Evolutionary conservation across 2,797 vertebrate species (phyloP).

Genomic region (Myotis planiceps): DNA sequence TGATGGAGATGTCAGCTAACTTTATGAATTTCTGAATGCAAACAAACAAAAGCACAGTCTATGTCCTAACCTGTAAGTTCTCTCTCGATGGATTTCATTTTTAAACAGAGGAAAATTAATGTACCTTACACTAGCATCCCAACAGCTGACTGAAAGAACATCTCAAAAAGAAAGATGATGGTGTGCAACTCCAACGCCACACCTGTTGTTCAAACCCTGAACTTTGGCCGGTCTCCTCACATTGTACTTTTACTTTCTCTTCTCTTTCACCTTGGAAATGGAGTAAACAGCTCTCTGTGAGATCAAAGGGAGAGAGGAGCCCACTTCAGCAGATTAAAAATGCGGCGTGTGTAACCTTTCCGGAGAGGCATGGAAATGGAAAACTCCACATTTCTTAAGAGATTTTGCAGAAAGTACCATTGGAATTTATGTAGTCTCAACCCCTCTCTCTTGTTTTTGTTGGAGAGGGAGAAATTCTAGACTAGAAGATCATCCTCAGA

Average conservation of each 20-base stretch:
- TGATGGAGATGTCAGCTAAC: not conserved
- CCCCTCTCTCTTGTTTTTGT: not conserved
- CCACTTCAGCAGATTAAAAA: not conserved
- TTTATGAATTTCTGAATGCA: conserved; percentile 14
- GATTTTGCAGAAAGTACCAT: conserved; percentile 20
- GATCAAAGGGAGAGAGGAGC: not conserved
- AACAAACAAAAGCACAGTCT: not conserved
- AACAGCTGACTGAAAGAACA: not conserved
- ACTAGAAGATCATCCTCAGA: conserved; percentile 46
- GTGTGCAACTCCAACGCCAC: not conserved
- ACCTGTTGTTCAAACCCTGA: not conserved
- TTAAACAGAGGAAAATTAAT: not conserved
- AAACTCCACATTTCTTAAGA: conserved; percentile 43
- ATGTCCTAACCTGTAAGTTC: not conserved
- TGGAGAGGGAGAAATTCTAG: conserved; percentile 57
- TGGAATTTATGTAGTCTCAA: not conserved
- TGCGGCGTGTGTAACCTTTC: not conserved
- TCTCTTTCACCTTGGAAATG: not conserved
- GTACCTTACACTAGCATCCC: not conserved
- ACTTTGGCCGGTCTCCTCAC: not conserved
- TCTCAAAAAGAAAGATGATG: not conserved
- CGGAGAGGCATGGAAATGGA: not conserved
- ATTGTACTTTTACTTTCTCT: not conserved
- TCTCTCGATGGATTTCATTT: not conserved
- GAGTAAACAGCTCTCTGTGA: not conserved